phyloP scores from a whole-genome alignment of 2,113 vertebrate genomes.

The Heterotilapia buettikoferi region DNA sequence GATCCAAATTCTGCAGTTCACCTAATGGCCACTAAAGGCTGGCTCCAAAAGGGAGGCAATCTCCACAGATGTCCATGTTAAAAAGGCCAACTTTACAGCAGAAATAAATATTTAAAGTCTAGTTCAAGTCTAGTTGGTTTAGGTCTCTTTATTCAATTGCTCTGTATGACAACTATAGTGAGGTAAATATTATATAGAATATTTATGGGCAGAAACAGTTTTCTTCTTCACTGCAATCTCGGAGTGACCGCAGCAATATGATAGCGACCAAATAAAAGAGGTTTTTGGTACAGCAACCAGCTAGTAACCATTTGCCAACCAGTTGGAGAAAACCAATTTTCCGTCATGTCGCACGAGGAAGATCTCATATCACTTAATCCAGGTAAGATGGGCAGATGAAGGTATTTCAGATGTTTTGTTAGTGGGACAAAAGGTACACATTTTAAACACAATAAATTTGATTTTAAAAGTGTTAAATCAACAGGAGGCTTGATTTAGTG shows the following conservation, averaged over 20 bases:
- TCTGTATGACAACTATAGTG: background rate
- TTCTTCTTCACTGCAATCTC: background rate
- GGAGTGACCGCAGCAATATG: fast-evolving
- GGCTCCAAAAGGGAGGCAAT: background rate
- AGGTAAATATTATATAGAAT: no score
- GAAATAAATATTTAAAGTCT: background rate
- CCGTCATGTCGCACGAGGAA: background rate
- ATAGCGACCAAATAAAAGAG: background rate
- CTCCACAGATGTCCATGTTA: background rate
- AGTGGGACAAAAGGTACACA: background rate
- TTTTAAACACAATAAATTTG: background rate
- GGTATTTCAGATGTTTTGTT: background rate
- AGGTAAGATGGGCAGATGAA: background rate
- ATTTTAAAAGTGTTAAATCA: background rate
- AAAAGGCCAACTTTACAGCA: background rate
- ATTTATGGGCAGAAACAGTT: background rate
- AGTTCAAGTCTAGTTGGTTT: background rate
- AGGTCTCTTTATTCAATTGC: background rate
- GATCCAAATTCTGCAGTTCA: background rate
- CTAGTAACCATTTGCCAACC: background rate
- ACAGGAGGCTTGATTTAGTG: background rate
- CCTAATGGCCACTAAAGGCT: background rate
- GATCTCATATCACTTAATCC: background rate
- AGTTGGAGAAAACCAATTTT: background rate
- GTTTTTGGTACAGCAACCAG: background rate